A percentile compares a stretch with the other conserved stretches of the same genome.
phyloP scores from a whole-genome alignment of 2,888 invertebrate species.

The Apamea sordens region DNA sequence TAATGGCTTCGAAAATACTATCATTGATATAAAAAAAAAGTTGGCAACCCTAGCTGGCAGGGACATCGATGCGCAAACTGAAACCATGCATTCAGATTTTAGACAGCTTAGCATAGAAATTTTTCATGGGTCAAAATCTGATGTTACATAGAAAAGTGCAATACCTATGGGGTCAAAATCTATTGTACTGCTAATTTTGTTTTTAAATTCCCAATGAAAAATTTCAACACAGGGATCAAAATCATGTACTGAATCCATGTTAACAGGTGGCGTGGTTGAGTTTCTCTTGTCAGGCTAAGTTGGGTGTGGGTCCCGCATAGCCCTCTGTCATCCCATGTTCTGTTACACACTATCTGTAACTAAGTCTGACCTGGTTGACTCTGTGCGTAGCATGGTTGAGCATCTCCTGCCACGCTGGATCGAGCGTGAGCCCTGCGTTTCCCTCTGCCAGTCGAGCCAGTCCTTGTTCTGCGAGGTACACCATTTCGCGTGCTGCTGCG shows the following conservation, averaged over 20 bases:
- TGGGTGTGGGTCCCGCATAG: conserved; percentile 92
- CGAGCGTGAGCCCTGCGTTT: conserved; percentile 92
- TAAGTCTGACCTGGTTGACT: conserved; percentile 93
- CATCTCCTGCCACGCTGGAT: conserved; percentile 99
- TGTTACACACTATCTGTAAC: conserved; percentile 43
- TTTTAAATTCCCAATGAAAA: too few relatives aligned
- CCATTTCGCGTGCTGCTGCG: conserved; percentile 97
- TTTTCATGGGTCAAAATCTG: too few relatives aligned
- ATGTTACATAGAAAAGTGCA: too few relatives aligned
- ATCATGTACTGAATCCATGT: not conserved
- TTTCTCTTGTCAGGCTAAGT: conserved; percentile 99
- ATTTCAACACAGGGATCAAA: not conserved
- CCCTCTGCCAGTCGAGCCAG: conserved; percentile 90
- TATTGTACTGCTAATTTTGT: too few relatives aligned
- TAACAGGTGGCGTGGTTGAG: conserved; percentile 96
- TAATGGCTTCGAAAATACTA: too few relatives aligned
- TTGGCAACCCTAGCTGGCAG: too few relatives aligned
- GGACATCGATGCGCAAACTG: too few relatives aligned
- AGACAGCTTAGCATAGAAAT: too few relatives aligned
- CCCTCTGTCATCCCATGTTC: conserved; percentile 91
- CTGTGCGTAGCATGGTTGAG: conserved; percentile 96
- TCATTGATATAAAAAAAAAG: too few relatives aligned
- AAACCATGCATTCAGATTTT: too few relatives aligned
- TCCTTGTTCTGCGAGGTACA: conserved; percentile 91
- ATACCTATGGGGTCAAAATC: too few relatives aligned